Evolutionary conservation across 2,888 invertebrate genomes (phyloP).

Genomic region (Lithophane ornitopus): DNA sequence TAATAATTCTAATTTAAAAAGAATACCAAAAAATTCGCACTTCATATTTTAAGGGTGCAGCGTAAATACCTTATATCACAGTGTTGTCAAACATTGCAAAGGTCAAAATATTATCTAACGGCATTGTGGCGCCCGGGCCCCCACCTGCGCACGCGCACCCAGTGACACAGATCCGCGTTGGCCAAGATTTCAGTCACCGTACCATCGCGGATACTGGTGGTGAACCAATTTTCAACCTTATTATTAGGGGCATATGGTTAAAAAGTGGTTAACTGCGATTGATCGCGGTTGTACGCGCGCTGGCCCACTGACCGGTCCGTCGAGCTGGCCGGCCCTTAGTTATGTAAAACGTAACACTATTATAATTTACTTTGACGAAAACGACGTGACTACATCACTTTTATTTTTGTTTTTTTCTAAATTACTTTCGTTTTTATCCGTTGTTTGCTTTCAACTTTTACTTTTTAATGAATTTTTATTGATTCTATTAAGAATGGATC

Average conservation of each 20-base stretch:
- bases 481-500: constrained; percentile 6
- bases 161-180: constrained; percentile 78
- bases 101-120: constrained; percentile 85
- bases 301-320: constrained; percentile 76
- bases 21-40: background rate
- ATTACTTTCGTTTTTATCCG: constrained; percentile 46
- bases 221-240: too few species aligned
- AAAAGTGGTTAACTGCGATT: too few species aligned
- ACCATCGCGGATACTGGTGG: too few species aligned
- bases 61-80: constrained; percentile 32
- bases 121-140: constrained; percentile 66
- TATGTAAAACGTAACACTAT: constrained; percentile 72
- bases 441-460: constrained; percentile 40
- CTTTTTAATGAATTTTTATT: constrained; percentile 27
- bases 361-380: constrained; percentile 62
- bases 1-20: background rate
- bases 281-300: constrained; percentile 26
- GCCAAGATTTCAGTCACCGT: constrained; percentile 74
- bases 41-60: constrained; percentile 10
- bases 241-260: too few species aligned
- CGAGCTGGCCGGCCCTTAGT: constrained; percentile 75
- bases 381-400: constrained; percentile 45
- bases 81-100: constrained; percentile 76
- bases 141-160: constrained; percentile 70
- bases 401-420: constrained; percentile 51